Percentiles rank a stretch among this genome's conserved stretches.
Evolutionary conservation across 2,888 invertebrate genomes (phyloP).

Genomic region (Xestobium rufovillosum): DNA sequence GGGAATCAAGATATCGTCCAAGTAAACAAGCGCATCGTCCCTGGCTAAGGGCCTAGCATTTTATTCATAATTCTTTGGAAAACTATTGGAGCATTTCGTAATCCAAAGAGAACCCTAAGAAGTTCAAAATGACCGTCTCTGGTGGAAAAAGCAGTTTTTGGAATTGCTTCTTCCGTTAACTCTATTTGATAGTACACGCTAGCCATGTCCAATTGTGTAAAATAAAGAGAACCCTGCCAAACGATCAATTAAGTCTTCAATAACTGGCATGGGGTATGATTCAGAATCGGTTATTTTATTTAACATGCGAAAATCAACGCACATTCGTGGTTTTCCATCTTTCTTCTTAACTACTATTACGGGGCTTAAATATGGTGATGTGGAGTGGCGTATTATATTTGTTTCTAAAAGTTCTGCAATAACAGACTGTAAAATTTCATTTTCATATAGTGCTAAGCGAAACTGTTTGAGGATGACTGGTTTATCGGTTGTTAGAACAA

Average conservation of each 20-base stretch:
- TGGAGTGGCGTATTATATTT: too few relatives aligned
- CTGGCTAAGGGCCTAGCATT: constrained; percentile 13
- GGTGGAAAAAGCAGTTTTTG: constrained; percentile 32
- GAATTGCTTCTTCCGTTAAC: too few relatives aligned
- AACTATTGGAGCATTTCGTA: constrained; percentile 27
- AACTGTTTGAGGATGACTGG: too few relatives aligned
- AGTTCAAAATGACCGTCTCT: constrained; percentile 31
- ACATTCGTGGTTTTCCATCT: constrained; percentile 8
- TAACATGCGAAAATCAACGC: constrained; percentile 10
- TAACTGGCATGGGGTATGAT: constrained; percentile 10
- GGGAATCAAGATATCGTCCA: constrained; percentile 30
- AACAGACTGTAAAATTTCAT: too few relatives aligned
- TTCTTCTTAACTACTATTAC: constrained; percentile 20
- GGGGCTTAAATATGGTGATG: constrained; percentile 18
- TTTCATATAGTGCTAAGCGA: too few relatives aligned
- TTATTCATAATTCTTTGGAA: constrained; percentile 28
- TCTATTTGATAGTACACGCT: constrained; percentile 17
- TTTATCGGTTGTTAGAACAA: too few relatives aligned
- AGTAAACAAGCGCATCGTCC: constrained; percentile 21
- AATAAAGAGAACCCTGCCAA: constrained; percentile 4
- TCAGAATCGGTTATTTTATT: constrained; percentile 9
- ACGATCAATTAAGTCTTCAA: constrained; percentile 9
- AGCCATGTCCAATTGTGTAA: constrained; percentile 11
- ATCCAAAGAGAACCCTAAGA: constrained; percentile 22
- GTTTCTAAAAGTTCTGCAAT: too few relatives aligned